phyloP scores from a whole-genome alignment of 2,797 vertebrate species.

The Lepilemur septentrionalis region DNA sequence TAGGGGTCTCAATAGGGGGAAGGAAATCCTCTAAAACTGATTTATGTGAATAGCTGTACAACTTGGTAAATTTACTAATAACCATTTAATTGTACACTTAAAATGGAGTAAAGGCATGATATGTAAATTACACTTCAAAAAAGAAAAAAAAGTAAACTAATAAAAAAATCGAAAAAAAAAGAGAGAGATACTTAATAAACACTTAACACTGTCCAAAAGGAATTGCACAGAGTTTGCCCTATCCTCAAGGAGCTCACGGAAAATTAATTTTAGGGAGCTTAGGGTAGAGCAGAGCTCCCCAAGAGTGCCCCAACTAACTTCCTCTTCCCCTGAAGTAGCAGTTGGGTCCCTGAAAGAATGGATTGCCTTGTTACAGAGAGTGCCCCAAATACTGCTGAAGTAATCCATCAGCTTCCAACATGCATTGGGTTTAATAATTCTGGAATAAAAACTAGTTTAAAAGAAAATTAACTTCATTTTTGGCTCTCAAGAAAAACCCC shows the following conservation, averaged over 20 bases:
- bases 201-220: neutral
- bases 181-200: neutral
- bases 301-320: neutral
- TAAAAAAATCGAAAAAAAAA: too few relatives aligned
- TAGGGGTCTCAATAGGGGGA: too few relatives aligned
- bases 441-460: conserved; percentile 64
- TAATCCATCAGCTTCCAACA: conserved; percentile 25
- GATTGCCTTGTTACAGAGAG: neutral
- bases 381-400: conserved; percentile 36
- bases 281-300: conserved; percentile 18
- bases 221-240: neutral
- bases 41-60: too few relatives aligned
- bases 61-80: too few relatives aligned
- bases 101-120: too few relatives aligned
- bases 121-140: too few relatives aligned
- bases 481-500: conserved; percentile 51
- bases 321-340: neutral
- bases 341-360: conserved; percentile 27
- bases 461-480: conserved; percentile 66
- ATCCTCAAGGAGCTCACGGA: neutral
- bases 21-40: too few relatives aligned
- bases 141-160: too few relatives aligned
- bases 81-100: too few relatives aligned
- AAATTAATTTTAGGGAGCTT: conserved; percentile 20
- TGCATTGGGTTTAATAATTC: conserved; percentile 54